Base-by-base conservation (phyloP, 2,797 vertebrate genomes). In the Lutjanus campechanus region DNA sequence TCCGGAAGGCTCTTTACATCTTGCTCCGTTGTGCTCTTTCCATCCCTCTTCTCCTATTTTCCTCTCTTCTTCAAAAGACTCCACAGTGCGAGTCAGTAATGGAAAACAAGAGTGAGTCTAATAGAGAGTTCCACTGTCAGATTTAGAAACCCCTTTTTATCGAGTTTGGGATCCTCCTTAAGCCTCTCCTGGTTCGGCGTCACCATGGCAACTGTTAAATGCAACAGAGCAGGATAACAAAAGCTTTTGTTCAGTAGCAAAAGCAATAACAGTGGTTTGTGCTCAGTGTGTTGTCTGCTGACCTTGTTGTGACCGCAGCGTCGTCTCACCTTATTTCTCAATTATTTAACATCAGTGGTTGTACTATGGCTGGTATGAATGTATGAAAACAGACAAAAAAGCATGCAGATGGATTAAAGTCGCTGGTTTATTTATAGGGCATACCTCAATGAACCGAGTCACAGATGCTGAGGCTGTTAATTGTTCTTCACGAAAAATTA, bases 141-240 rank as follows among this genome's bases (percentile, higher is more conserved):
- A 86, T 88, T 83, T 73, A 79, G 81, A 83, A 89, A 82, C 75
- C 85, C 58, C 75, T 88, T 88, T 88, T 85, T 88, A 89, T 88
- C 67, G 63, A 87, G 81, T 90, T 90, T 55, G 73, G 87, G 81
- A 92, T 90, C 90, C 86, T 90, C 82, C 69, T 84, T 83, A 77
- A 89, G 67, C 80, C 78, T 89, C 74, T 87, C 83, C 84, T 88
- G 74, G 69, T 81, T 85, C 65, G 0, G 22, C 10, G 89, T 94
- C 59, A 47, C 91, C 85, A 93, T 90, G 85, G 93, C 84, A 94
- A 94, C 92, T 73, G 77, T 81, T 88, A 83, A 90, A 90, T 7
- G 86, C 89, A 76, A 89, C 77, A 73, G 80, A 76, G 61, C 58
- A 44, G 76, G 72, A 83, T 85, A 86, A 90, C 89, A 90, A 93